A percentile compares a stretch with the other conserved stretches of the same genome.
Conservation (phyloP, 2,888 invertebrate species). For the Julus scandinavius region DNA sequence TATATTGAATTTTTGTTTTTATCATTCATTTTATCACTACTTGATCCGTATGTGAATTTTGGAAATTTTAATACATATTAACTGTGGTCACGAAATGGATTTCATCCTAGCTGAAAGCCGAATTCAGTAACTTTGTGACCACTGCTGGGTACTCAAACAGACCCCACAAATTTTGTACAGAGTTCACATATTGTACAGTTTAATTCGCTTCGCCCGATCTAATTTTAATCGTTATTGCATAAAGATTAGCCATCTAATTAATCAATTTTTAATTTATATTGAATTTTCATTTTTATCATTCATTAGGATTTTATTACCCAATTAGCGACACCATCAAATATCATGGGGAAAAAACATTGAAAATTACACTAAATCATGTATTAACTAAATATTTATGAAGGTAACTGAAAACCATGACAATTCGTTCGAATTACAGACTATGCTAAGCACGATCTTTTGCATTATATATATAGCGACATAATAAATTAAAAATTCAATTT, state of each 20-base stretch:
- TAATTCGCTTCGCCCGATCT: too few relatives aligned
- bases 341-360: neutral
- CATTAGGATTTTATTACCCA: neutral
- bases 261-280: neutral
- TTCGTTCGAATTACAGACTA: neutral
- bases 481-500: neutral
- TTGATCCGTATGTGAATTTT: too few relatives aligned
- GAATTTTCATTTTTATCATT: neutral
- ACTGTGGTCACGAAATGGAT: too few relatives aligned
- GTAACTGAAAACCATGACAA: neutral
- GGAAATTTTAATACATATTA: too few relatives aligned
- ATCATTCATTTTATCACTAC: too few relatives aligned
- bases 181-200: neutral
- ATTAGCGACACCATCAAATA: neutral
- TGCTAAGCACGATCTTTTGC: slow-evolving; percentile 18
- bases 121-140: too few relatives aligned
- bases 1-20: neutral
- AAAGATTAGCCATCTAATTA: neutral
- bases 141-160: too few relatives aligned
- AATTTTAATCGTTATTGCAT: too few relatives aligned
- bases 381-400: neutral
- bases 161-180: too few relatives aligned
- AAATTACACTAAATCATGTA: neutral
- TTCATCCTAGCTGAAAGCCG: too few relatives aligned
- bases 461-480: neutral